These are phyloP conservation scores for Heptranchias perlo DNA, from an alignment of 2,113 vertebrate genomes.

Conservation along the genomic window DNA sequence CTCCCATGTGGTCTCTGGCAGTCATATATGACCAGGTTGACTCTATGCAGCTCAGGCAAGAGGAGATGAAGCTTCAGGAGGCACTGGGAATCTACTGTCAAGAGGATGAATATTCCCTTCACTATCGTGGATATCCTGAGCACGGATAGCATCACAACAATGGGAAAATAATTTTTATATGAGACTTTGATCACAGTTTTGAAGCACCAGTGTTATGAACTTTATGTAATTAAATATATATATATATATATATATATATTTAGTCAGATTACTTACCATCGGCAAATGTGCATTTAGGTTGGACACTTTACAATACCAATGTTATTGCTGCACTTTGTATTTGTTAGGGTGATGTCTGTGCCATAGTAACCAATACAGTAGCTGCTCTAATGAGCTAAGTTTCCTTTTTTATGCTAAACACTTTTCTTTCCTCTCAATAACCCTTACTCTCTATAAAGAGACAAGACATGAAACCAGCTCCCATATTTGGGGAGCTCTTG, in stretches of 20 bases:
- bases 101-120: conserved; percentile 42
- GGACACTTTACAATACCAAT: neutral
- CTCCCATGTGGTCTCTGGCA: conserved; percentile 63
- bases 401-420: neutral
- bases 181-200: neutral
- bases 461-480: neutral
- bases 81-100: conserved; percentile 61
- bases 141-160: neutral
- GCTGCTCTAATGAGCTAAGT: neutral
- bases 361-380: neutral
- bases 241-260: too few relatives aligned
- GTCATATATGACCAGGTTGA: conserved; percentile 66
- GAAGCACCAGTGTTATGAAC: neutral
- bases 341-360: neutral
- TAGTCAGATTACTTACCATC: neutral
- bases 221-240: neutral
- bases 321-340: neutral
- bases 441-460: too few relatives aligned
- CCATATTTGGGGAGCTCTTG: neutral
- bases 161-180: neutral
- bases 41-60: conserved; percentile 59
- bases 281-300: neutral
- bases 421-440: neutral
- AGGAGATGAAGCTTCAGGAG: conserved; percentile 61
- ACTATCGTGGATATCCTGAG: neutral